These are phyloP conservation scores for Crioceris asparagi DNA, from an alignment of 2,888 invertebrate species.

Conservation along the genomic window DNA sequence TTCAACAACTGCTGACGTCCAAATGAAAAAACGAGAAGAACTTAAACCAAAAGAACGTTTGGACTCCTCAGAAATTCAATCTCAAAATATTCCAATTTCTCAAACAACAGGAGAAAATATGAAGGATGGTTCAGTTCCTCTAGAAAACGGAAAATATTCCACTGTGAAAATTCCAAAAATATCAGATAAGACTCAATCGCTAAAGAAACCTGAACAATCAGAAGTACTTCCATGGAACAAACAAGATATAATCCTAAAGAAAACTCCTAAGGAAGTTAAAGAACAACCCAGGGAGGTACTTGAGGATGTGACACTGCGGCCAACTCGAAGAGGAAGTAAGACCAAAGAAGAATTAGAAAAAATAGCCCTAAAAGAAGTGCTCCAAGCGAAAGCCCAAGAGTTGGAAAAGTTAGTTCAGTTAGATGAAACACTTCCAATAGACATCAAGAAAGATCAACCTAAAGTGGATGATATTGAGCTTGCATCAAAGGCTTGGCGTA, in stretches of 20 bases:
- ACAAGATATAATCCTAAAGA: conserved; percentile 10
- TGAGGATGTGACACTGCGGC: conserved; percentile 11
- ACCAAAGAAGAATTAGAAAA: too few relatives aligned
- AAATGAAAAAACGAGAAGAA: neutral
- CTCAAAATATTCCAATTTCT: too few relatives aligned
- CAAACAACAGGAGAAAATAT: too few relatives aligned
- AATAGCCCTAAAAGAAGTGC: too few relatives aligned
- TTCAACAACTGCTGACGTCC: conserved; percentile 1
- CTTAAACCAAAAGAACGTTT: neutral
- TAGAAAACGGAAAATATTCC: too few relatives aligned
- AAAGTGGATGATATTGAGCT: conserved; percentile 21
- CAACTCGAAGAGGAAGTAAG: too few relatives aligned
- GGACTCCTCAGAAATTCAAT: neutral
- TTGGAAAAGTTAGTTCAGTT: too few relatives aligned
- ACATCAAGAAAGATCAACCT: too few relatives aligned
- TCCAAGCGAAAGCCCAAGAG: too few relatives aligned
- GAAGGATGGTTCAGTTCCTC: too few relatives aligned
- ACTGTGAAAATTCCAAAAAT: too few relatives aligned
- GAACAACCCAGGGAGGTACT: conserved; percentile 27
- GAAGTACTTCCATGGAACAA: conserved; percentile 3
- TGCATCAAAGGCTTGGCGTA: conserved; percentile 25
- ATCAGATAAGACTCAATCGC: conserved; percentile 18
- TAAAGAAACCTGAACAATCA: conserved; percentile 10
- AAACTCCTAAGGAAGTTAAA: conserved; percentile 18
- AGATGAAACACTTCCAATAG: too few relatives aligned